Evolutionary conservation across 1,140 invertebrate species (phyloP).

Genomic region (Palaemon carinicauda): DNA sequence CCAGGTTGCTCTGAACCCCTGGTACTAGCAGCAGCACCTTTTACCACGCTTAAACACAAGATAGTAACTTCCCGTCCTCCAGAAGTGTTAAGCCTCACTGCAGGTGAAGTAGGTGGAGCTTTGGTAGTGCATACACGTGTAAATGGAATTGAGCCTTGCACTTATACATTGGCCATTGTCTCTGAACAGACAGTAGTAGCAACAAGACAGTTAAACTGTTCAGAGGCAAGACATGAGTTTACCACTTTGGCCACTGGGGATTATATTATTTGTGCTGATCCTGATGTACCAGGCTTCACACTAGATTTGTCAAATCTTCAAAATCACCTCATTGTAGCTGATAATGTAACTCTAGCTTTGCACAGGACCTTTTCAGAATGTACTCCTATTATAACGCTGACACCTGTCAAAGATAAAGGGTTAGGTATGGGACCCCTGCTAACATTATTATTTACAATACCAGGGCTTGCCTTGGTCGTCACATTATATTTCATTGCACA

Average conservation of each 20-base stretch:
- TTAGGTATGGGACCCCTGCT: conserved; percentile 48
- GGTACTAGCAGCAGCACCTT: conserved; percentile 63
- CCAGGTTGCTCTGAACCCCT: conserved; percentile 70
- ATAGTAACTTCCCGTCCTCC: neutral
- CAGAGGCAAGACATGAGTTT: conserved; percentile 51
- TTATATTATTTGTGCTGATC: conserved; percentile 51
- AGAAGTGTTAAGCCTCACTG: conserved; percentile 51
- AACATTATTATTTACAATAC: conserved; percentile 53
- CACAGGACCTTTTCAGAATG: conserved; percentile 26
- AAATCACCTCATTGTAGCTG: conserved; percentile 5
- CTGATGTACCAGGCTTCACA: conserved; percentile 24
- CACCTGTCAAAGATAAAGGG: conserved; percentile 21
- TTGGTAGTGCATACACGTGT: conserved; percentile 57
- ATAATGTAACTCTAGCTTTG: conserved; percentile 28
- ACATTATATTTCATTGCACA: conserved; percentile 55
- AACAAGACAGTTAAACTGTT: conserved; percentile 50
- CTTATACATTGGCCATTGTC: conserved; percentile 49
- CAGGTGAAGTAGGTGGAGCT: conserved; percentile 47
- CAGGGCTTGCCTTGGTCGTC: conserved; percentile 52
- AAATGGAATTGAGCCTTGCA: conserved; percentile 31
- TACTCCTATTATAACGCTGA: conserved; percentile 24
- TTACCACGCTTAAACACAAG: neutral
- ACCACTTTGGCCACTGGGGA: conserved; percentile 30
- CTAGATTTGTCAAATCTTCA: conserved; percentile 29
- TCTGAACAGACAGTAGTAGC: conserved; percentile 41